Evolutionary conservation across 2,797 vertebrate genomes (phyloP), one percentile per base, ranked within the genome.

Genomic region (Fratercula arctica): DNA sequence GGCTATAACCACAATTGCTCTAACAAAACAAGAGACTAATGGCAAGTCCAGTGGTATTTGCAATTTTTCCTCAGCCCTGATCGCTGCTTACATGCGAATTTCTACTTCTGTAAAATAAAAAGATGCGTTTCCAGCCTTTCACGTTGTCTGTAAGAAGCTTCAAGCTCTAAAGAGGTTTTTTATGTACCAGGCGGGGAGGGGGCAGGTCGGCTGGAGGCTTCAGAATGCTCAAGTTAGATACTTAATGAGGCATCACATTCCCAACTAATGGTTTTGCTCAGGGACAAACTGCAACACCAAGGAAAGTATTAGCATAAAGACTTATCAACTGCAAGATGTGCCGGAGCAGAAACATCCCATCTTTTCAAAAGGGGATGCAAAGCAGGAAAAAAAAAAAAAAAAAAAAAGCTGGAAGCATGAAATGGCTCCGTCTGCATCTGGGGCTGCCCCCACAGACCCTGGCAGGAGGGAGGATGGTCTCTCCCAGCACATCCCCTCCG

Each of bases 181-280:
- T 28, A 78, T 11, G 31, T 19, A n/a, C 18, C 37, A 39, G 25
- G 54, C 24, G 1, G 37, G 11, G 19, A 89, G 3, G 1, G 31
- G 60, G 8, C 9, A 75, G 9, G 50, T 33, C 20, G 57, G 50
- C 54, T 86, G 73, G 16, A 90, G 75, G 69, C 21, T 86, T 78
- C 16, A 26, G 64, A 79, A 78, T 59, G 50, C 33, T 69, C 73
- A 75, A 64, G 20, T 80, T 28, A 68, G 69, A 75, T 23, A 85
- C 31, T 68, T 80, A 87, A 85, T 43, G 37, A 95, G 61, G 61
- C 61, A 61, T 43, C 41, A 16, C 75, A 46, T 46, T 73, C 57
- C 45, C 72, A 87, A 39, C 41, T 60, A 93, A 80, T 61, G 46
- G 51, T 35, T 82, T 80, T 79, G 46, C 48, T 89, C 67, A n/a